A percentile compares a stretch with the other conserved stretches of the same genome.
phyloP scores from a whole-genome alignment of 2,888 invertebrate species.

The Cryptocheilus praepositus region DNA sequence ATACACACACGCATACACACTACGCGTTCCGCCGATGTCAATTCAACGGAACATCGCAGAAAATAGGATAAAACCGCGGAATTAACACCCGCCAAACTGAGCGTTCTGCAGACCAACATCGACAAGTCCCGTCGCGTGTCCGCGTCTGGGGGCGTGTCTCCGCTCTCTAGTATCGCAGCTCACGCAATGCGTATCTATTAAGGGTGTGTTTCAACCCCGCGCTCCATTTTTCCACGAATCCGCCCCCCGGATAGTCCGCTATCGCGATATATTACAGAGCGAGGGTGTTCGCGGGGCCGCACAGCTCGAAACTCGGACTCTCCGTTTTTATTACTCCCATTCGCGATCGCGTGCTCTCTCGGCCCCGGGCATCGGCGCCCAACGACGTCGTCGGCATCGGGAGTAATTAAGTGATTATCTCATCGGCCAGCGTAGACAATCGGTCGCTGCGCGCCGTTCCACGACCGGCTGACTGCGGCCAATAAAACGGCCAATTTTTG shows the following conservation, averaged over 20 bases:
- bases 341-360: slow-evolving; percentile 55
- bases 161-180: slow-evolving; percentile 13
- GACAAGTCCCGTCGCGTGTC: slow-evolving; percentile 34
- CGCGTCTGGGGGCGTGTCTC: slow-evolving; percentile 32
- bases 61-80: no score
- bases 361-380: slow-evolving; percentile 39
- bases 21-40: no score
- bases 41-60: no score
- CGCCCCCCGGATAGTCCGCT: neutral
- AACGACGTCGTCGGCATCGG: slow-evolving; percentile 40
- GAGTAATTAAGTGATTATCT: slow-evolving; percentile 68
- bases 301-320: neutral
- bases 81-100: no score
- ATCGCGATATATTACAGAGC: neutral
- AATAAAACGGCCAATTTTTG: slow-evolving; percentile 36
- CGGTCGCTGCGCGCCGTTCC: slow-evolving; percentile 33
- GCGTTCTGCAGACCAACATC: no score
- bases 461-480: slow-evolving; percentile 24
- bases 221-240: slow-evolving; percentile 36
- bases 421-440: slow-evolving; percentile 56
- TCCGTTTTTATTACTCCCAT: slow-evolving; percentile 47
- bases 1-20: no score
- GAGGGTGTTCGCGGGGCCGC: neutral
- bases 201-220: slow-evolving; percentile 11
- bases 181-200: slow-evolving; percentile 49